Percentiles rank a stretch among this genome's conserved stretches.
Evolutionary conservation across 2,797 vertebrate genomes (phyloP).

Genomic region (Gila robusta): DNA sequence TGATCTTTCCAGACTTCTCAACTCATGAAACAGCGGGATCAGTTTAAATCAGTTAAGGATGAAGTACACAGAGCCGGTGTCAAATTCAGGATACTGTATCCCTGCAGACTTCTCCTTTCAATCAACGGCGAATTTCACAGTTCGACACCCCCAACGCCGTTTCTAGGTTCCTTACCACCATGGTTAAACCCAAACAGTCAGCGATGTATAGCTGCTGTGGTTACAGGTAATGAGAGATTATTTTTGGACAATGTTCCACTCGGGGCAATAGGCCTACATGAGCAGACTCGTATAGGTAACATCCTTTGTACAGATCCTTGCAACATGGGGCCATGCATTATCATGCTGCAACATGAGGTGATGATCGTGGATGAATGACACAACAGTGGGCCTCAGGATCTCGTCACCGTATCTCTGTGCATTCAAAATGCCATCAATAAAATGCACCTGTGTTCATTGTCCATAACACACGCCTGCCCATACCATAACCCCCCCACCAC

Average conservation of each 20-base stretch:
- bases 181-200: background rate
- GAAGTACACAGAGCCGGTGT: background rate
- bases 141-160: background rate
- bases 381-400: too few relatives aligned
- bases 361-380: too few relatives aligned
- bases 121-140: background rate
- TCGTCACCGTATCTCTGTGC: too few relatives aligned
- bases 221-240: background rate
- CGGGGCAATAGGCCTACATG: background rate
- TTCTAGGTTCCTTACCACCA: background rate
- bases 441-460: too few relatives aligned
- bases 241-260: background rate
- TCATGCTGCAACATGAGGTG: too few relatives aligned
- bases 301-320: too few relatives aligned
- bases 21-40: background rate
- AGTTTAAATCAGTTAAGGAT: background rate
- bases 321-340: too few relatives aligned
- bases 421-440: too few relatives aligned
- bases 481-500: too few relatives aligned
- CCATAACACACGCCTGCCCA: too few relatives aligned
- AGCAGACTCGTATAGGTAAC: too few relatives aligned
- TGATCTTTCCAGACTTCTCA: background rate
- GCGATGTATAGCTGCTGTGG: background rate
- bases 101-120: background rate
- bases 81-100: constrained; percentile 17